phyloP scores from a whole-genome alignment of 2,888 invertebrate genomes.

The Crematogaster levior region DNA sequence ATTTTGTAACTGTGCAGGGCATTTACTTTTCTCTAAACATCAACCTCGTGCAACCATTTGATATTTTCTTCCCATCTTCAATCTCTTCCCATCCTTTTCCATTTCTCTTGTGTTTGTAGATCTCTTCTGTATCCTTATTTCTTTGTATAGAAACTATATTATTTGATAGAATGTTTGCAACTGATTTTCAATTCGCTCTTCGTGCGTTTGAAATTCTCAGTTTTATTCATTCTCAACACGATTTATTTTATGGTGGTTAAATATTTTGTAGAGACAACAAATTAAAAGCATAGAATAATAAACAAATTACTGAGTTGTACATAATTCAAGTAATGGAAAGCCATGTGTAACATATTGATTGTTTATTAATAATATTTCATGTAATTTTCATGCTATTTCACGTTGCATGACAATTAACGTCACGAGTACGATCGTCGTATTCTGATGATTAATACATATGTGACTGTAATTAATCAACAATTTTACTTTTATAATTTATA shows the following conservation, averaged over 20 bases:
- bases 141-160: background rate
- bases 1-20: background rate
- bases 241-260: background rate
- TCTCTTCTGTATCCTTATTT: background rate
- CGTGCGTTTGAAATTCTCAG: background rate
- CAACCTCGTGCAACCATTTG: background rate
- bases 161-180: conserved; percentile 4
- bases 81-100: background rate
- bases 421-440: background rate
- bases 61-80: conserved; percentile 15
- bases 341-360: background rate
- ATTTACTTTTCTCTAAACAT: background rate
- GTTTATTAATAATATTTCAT: background rate
- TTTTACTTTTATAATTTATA: background rate
- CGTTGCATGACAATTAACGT: background rate
- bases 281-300: background rate
- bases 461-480: background rate
- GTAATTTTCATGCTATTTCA: background rate
- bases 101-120: background rate
- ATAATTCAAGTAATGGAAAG: background rate
- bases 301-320: background rate
- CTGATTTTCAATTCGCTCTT: background rate
- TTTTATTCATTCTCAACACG: background rate
- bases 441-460: background rate
- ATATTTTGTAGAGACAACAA: background rate